Conservation (phyloP, 2,113 vertebrate species). For the Mola mola region DNA sequence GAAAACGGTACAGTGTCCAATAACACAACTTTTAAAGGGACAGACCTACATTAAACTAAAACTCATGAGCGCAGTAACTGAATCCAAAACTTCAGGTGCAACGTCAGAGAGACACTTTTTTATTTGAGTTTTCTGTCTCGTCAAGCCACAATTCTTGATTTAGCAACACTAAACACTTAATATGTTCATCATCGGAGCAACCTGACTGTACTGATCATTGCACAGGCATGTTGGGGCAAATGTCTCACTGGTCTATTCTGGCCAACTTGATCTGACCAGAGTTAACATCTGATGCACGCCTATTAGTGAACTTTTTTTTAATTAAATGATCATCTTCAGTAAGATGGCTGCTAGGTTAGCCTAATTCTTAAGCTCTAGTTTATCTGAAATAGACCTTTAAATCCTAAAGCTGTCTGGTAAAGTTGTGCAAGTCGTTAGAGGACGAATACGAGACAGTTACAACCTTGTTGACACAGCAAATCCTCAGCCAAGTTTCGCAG, state of each 20-base stretch:
- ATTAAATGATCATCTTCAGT: neutral
- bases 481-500: neutral
- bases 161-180: neutral
- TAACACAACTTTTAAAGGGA: neutral
- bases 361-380: constrained; percentile 3
- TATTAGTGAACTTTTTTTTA: neutral
- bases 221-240: constrained; percentile 63
- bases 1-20: no score
- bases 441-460: neutral
- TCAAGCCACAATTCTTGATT: neutral
- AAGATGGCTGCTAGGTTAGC: constrained; percentile 2
- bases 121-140: no score
- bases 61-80: neutral
- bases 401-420: neutral
- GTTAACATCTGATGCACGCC: constrained; percentile 3
- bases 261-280: neutral
- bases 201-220: neutral
- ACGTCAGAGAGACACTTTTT: no score
- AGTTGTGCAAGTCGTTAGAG: neutral
- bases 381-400: neutral
- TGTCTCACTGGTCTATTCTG: constrained; percentile 9
- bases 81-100: no score
- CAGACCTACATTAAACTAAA: neutral
- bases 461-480: neutral
- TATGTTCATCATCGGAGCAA: neutral